Evolutionary conservation across 2,797 vertebrate species (phyloP), one percentile per base, ranked within the genome.

Genomic region (Sylvilagus floridanus): DNA sequence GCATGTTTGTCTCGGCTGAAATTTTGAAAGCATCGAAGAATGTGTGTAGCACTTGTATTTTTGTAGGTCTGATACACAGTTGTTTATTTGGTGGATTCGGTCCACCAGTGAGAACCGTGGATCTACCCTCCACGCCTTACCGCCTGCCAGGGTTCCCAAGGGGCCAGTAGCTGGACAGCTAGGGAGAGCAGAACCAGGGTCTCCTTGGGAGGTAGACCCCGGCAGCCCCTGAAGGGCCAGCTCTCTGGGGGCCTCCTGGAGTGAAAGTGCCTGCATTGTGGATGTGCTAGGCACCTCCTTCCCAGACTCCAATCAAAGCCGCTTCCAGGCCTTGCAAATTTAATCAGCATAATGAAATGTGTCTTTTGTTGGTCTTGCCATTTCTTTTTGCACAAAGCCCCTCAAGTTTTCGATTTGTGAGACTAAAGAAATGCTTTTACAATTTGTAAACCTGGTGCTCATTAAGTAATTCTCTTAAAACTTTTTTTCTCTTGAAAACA

Each of bases 11-110:
- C 91, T 98, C 89, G 95, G 94, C 97, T 97, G 84, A 97, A 96
- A 97, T 98, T 98, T 97, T 98, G 94, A 91, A 97, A 21, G 28
- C 14, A 13, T 57, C 86, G 47, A 92, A 95, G 52, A 76, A 72
- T 97, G 97, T 96, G 97, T 98, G 94, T 97, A 98, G 94, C 95
- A 94, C 92, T 94, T 54, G 77, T 81, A 93, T 96, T 96, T 97
- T 98, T 97, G 42, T 57, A 57, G 72, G 21, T 66, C 17, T 82
- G 47, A 75, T 14, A 62, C 6, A 2, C 24, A 85, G 54, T 52
- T 68, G 52, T 93, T 62, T 82, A 69, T 92, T 90, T 97, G 84
- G 68, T 78, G 62, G 87, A 60, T 96, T 96, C 89, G 35, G 95
- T 96, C 94, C 94, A 88, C 22, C n/a, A 78, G 13, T 57, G 28